Percentiles rank a stretch among this genome's conserved stretches.
Conservation (phyloP, 2,888 invertebrate genomes). For the Erynnis tages region DNA sequence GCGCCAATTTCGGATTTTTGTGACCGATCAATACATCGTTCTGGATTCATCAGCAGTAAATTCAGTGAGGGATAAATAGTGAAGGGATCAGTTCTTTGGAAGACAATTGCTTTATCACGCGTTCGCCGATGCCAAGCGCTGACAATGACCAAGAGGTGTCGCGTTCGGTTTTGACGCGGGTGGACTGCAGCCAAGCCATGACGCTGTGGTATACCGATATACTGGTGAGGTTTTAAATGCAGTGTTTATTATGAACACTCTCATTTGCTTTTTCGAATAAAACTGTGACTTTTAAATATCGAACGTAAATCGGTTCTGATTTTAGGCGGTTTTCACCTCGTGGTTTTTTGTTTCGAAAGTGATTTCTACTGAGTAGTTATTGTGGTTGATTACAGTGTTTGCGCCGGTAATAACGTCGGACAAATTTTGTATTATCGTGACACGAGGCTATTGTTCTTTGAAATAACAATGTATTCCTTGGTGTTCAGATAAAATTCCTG, state of each 20-base stretch:
- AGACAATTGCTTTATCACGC: conserved; percentile 56
- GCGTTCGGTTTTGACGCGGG: conserved; percentile 62
- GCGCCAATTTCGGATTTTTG: conserved; percentile 46
- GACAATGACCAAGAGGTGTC: conserved; percentile 66
- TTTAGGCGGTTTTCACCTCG: conserved; percentile 18
- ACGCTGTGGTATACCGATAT: conserved; percentile 78
- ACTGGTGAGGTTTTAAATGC: conserved; percentile 64
- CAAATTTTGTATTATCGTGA: conserved; percentile 29
- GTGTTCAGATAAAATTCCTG: conserved; percentile 4
- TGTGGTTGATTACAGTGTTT: conserved; percentile 32
- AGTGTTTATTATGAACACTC: conserved; percentile 20
- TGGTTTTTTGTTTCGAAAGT: conserved; percentile 27
- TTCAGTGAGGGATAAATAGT: conserved; percentile 30
- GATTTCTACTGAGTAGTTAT: conserved; percentile 20
- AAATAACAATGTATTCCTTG: conserved; percentile 23
- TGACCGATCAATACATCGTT: conserved; percentile 40
- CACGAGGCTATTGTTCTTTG: conserved; percentile 34
- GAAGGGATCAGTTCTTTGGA: conserved; percentile 34
- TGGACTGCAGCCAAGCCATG: conserved; percentile 75
- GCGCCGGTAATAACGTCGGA: conserved; percentile 29
- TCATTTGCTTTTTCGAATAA: conserved; percentile 3
- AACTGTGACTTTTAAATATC: not conserved
- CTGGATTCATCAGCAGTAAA: conserved; percentile 36
- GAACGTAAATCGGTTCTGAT: conserved; percentile 9
- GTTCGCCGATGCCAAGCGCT: conserved; percentile 53